A percentile compares a stretch with the other conserved stretches of the same genome.
These are phyloP conservation scores for Chamaetylas fuelleborni DNA, from an alignment of 2,113 vertebrate species.

Conservation along the genomic window DNA sequence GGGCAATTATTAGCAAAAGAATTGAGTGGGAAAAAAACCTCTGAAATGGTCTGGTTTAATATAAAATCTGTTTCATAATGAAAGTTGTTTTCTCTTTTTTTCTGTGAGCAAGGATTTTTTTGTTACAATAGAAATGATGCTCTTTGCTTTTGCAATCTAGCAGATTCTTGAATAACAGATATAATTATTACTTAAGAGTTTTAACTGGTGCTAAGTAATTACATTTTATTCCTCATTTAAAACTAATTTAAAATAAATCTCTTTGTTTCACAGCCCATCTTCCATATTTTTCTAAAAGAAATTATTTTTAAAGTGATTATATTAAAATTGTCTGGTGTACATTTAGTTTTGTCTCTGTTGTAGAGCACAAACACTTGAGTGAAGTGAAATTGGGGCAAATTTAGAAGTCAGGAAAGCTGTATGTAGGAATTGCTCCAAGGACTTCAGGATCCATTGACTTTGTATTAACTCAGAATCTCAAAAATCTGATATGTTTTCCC, in stretches of 20 bases:
- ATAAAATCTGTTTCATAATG: neutral
- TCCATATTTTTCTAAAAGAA: neutral
- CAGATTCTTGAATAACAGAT: neutral
- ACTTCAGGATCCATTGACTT: neutral
- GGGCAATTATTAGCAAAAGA: neutral
- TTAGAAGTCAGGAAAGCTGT: neutral
- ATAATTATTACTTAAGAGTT: neutral
- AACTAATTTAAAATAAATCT: neutral
- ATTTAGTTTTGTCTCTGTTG: neutral
- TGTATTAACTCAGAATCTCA: neutral
- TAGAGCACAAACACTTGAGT: neutral
- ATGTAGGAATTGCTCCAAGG: neutral
- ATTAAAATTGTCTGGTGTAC: neutral
- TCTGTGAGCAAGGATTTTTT: neutral
- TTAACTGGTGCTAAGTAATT: neutral
- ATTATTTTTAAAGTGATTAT: neutral
- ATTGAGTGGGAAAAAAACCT: neutral
- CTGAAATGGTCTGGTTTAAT: neutral
- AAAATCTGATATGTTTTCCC: neutral
- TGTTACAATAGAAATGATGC: neutral
- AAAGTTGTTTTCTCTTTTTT: neutral
- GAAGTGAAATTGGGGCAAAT: neutral
- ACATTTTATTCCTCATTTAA: neutral
- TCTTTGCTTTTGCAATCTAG: neutral
- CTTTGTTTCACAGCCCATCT: neutral